These are phyloP conservation scores for Mechanitis mazaeus DNA, from an alignment of 2,888 invertebrate genomes.

Conservation along the genomic window DNA sequence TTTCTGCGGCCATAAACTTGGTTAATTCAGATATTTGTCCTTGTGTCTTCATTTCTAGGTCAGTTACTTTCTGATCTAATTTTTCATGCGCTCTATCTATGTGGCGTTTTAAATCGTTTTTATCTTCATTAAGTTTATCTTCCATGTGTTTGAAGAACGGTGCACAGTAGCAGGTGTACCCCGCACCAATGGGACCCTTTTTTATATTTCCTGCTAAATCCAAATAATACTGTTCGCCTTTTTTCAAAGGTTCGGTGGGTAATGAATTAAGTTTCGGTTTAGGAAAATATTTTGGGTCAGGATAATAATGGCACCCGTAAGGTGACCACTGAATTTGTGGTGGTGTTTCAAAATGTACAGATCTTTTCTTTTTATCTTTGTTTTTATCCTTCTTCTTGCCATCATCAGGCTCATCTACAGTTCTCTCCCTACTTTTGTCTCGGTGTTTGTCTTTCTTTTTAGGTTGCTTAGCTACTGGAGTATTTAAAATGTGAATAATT, in stretches of 20 bases:
- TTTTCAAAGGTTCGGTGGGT: conserved; percentile 88
- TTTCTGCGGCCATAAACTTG: conserved; percentile 79
- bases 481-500: conserved; percentile 86
- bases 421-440: conserved; percentile 73
- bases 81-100: conserved; percentile 88
- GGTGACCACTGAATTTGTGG: conserved; percentile 85
- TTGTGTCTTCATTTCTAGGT: conserved; percentile 83
- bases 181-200: conserved; percentile 96
- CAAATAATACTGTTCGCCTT: conserved; percentile 95
- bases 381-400: conserved; percentile 63
- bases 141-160: conserved; percentile 94
- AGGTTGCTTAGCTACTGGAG: conserved; percentile 63
- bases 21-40: conserved; percentile 83
- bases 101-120: conserved; percentile 85
- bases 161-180: conserved; percentile 94
- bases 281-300: conserved; percentile 90
- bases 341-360: conserved; percentile 70
- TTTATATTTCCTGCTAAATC: conserved; percentile 96
- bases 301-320: conserved; percentile 94
- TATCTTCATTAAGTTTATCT: conserved; percentile 86
- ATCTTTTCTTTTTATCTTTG: conserved; percentile 70
- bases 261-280: conserved; percentile 89
- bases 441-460: conserved; percentile 62
- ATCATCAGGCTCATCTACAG: conserved; percentile 72
- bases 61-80: conserved; percentile 87